Base-by-base conservation (phyloP, 2,797 vertebrate species). In the Argyrosomus regius region DNA sequence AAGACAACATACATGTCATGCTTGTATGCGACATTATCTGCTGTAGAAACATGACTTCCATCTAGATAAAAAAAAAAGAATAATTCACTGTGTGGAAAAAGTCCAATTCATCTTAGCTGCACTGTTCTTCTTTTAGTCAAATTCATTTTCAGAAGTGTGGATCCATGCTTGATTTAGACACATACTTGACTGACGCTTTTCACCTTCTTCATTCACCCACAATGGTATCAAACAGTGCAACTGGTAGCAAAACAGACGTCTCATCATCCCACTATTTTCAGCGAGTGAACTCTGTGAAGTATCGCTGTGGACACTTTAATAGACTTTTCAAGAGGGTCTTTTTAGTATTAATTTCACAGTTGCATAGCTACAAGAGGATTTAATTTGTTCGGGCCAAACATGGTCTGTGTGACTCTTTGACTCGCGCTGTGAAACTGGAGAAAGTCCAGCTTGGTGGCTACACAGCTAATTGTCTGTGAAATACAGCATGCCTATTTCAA, bases 281-380 rank as follows among this genome's bases (percentile, higher is more conserved):
- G 39, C 26, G 48, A 60, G 24, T 59, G 64, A 81, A 83, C 82
- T 90, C 74, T 86, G 77, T 87, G 69, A 90, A 88, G 82, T 87
- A 80, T 88, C 87, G 17, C 71, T 85, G 62, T 72, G 77, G 83
- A 89, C 85, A 88, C 91, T 91, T 88, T 88, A 89, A 88, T 90
- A 75, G 83, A 84, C 72, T 91, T 91, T 92, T 89, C 83, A 83
- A 90, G 73, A 78, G 83, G 75, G 64, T 78, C 80, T 85, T 91
- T 91, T 93, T 90, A 86, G 87, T 93, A 91, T 89, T 94, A 85
- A 95, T 95, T 94, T 95, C 93, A 95, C 94, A 95, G 93, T 85
- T 92, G 89, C 89, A 82, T 90, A 89, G 78, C 89, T 92, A 91
- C 88, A 89, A 90, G 83, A 87, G 86, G 87, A 91, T 93, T 90